Percentiles rank a stretch among this genome's conserved stretches.
These are phyloP conservation scores for Andricus quercusramuli DNA, from an alignment of 2,888 invertebrate genomes.

Conservation along the genomic window DNA sequence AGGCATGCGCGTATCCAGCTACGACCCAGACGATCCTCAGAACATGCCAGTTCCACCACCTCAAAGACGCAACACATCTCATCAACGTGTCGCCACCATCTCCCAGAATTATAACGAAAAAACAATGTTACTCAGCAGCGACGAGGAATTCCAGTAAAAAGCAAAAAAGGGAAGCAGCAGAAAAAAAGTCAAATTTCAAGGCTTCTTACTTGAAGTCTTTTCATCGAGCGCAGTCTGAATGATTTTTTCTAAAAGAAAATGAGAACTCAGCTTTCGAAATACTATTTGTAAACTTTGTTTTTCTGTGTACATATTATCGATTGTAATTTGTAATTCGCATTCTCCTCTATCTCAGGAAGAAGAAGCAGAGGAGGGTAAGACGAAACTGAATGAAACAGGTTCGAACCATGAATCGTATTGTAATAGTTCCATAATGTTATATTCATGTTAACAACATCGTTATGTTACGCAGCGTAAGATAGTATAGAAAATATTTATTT, in stretches of 20 bases:
- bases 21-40: conserved; percentile 85
- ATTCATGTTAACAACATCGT: conserved; percentile 68
- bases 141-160: conserved; percentile 92
- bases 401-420: conserved; percentile 40
- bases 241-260: conserved; percentile 19
- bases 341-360: conserved; percentile 6
- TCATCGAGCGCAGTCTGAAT: conserved; percentile 27
- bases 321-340: conserved; percentile 17
- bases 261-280: conserved; percentile 30
- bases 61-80: conserved; percentile 79
- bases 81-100: conserved; percentile 89
- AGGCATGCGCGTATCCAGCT: conserved; percentile 84
- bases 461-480: conserved; percentile 69
- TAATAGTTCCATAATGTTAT: conserved; percentile 67
- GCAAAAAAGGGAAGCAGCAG: conserved; percentile 13
- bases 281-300: conserved; percentile 28
- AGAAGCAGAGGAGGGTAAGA: neutral
- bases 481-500: conserved; percentile 76
- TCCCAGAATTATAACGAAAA: conserved; percentile 96
- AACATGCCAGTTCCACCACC: conserved; percentile 76
- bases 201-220: neutral
- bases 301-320: conserved; percentile 28
- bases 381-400: conserved; percentile 13
- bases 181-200: conserved; percentile 19
- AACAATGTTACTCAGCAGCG: conserved; percentile 96